Conservation (phyloP, 35 echinoderm and acorn worm species). For the Ptychodera flava region DNA sequence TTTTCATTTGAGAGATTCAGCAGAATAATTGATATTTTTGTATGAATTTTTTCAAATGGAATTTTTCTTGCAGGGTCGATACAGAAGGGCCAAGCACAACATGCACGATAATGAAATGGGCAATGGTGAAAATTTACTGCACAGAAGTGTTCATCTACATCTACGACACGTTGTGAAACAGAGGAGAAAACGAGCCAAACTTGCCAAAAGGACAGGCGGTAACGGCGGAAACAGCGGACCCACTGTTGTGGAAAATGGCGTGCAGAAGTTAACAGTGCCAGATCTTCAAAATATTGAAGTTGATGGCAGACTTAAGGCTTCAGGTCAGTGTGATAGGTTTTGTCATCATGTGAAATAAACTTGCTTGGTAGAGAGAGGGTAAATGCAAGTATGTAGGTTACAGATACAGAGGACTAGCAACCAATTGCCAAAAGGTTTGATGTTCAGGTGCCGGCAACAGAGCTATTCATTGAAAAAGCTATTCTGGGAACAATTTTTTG, state of each 20-base stretch:
- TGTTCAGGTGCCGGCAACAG: no score
- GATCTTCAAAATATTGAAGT: background rate
- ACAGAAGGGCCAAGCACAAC: background rate
- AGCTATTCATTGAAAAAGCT: no score
- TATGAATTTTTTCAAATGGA: no score
- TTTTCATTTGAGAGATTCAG: no score
- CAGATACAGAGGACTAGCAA: no score
- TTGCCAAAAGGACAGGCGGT: background rate
- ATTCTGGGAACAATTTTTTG: no score
- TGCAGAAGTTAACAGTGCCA: background rate
- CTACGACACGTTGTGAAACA: background rate
- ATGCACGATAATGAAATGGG: background rate
- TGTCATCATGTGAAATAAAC: no score
- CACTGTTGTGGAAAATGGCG: background rate
- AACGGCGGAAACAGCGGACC: background rate
- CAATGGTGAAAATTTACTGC: background rate
- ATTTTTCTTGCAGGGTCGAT: background rate
- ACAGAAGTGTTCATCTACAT: background rate
- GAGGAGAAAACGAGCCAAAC: background rate
- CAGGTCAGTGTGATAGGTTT: no score
- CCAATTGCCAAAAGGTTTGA: no score
- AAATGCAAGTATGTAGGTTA: no score
- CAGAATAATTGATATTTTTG: no score
- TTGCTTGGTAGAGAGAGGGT: no score
- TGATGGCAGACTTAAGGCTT: background rate